Base-by-base conservation (phyloP, 2,888 invertebrate genomes). In the Hyposoter dolosus region DNA sequence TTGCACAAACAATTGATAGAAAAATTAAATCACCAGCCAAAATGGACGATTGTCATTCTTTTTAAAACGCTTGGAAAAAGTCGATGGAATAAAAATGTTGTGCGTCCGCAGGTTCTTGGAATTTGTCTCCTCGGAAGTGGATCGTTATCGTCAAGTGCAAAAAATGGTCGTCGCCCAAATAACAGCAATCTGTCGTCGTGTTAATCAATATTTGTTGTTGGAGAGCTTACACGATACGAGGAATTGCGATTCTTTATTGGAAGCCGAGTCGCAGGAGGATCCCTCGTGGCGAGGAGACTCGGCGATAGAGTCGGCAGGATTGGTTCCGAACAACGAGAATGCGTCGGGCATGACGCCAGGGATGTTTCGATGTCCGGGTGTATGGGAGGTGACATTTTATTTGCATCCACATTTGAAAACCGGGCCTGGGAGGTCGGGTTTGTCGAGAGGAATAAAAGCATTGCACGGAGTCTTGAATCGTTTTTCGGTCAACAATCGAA, bases 391-490 rank as follows among this genome's bases (percentile, higher is more conserved):
- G 9, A 95, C 95, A 72, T 97, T 97, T 91, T 93, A 94, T 76
- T 93, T 97, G 7, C 97, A 97, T 94, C 97, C 97, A 0, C 95
- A 97, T 40, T 94, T 97, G 43, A 96, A 96, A 93, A 96, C 95
- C 0, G 96, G 96, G 0, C 95, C 95, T 53, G 95, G 95, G 53
- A 95, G 95, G 90, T 95, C 95, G 0, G 95, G 95, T 0, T 93
- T 96, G n/a, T 96, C 95, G 0, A 94, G 96, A 63, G 96, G 96
- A n/a, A 95, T 96, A 65, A 95, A 96, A 91, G 96, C 96, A 3
- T 93, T 97, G 71, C 95, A 96, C 88, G 95, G 95, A 23, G 96
- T 96, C 10, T 94, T 97, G 43, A 96, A 96, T 90, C 95, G 96
- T 82, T 96, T 97, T 90, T 96, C 96, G 2, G 97, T 97, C 0